Base-by-base conservation (phyloP, 2,113 vertebrate genomes). In the Erinaceus europaeus region DNA sequence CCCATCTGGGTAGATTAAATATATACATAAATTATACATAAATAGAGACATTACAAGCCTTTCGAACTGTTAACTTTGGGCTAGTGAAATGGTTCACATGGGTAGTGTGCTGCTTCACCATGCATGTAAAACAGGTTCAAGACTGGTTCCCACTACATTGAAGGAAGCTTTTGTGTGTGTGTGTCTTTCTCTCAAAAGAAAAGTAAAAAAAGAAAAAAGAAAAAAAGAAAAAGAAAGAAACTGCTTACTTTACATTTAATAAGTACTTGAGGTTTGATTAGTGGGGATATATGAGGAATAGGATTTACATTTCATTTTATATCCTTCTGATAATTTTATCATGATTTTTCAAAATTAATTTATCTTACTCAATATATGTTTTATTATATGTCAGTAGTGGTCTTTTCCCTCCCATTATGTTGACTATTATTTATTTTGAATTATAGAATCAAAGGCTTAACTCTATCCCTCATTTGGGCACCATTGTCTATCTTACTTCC, bases 351-450 rank as follows among this genome's bases (percentile, higher is more conserved):
- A 68, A 72, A 27, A 18, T 74, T 68, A 74, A 72, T 64, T 91
- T 74, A 55, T 73, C 53, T 69, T 84, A 46, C 6, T 57, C 13
- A 44, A 13, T 23, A 53, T 73, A 44, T 59, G 15, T 69, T 46
- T 40, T 67, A 85, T 34, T 78, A 72, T 38, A 52, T 59, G 32
- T 15, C 9, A 59, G 10, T 14, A 42, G 53, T 67, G 36, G 4
- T 42, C 57, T 77, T 59, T 42, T 44, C 6, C 29, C 32, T 38
- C 23, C 44, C 14, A 27, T 20, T 71, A 25, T 87, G 77, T 44
- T 73, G 29, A 76, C 44, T 68, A 42, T 62, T 78, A 55, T 77
- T 84, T 94, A 72, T 76, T 75, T 82, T n/a, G 55, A 71, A 53
- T 86, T 81, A 72, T 3, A 4, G 61, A 77, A 61, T 89, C 21